These are phyloP conservation scores for Pogonomyrmex californicus DNA, from an alignment of 1,140 invertebrate genomes.

Conservation along the genomic window DNA sequence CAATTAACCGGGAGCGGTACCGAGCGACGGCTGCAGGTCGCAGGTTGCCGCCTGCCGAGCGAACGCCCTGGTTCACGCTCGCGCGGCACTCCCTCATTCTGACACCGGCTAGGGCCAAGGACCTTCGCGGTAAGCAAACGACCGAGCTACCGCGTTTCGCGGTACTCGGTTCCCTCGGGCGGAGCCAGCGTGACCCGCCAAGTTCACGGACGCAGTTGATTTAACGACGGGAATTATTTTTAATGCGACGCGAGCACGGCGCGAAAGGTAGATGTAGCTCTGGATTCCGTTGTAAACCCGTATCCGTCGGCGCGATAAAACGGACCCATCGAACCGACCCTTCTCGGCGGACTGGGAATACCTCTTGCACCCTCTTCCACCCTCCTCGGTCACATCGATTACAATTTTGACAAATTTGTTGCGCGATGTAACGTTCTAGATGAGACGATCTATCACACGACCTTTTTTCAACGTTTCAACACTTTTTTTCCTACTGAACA, in stretches of 20 bases:
- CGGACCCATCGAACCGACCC: background rate
- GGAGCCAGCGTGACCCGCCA: background rate
- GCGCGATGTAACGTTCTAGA: background rate
- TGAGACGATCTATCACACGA: background rate
- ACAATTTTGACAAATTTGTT: background rate
- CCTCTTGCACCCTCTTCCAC: too few relatives aligned
- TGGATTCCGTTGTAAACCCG: background rate
- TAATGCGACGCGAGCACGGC: background rate
- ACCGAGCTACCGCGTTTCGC: slow-evolving; percentile 66
- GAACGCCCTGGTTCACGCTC: slow-evolving; percentile 28
- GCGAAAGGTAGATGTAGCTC: too few relatives aligned
- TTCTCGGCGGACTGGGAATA: background rate
- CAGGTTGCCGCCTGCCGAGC: slow-evolving; percentile 37
- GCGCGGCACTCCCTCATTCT: slow-evolving; percentile 54
- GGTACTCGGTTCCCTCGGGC: slow-evolving; percentile 30
- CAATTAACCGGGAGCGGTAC: background rate
- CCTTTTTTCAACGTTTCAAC: background rate
- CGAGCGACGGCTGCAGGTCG: slow-evolving; percentile 20
- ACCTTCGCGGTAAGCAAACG: slow-evolving; percentile 72
- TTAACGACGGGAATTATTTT: background rate
- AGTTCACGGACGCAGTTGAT: background rate
- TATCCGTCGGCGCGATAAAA: background rate
- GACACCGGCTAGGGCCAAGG: slow-evolving; percentile 74
- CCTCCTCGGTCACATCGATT: background rate
- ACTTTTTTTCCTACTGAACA: background rate